Evolutionary conservation across 1,140 invertebrate species (phyloP).

Genomic region (Bombus polaris): DNA sequence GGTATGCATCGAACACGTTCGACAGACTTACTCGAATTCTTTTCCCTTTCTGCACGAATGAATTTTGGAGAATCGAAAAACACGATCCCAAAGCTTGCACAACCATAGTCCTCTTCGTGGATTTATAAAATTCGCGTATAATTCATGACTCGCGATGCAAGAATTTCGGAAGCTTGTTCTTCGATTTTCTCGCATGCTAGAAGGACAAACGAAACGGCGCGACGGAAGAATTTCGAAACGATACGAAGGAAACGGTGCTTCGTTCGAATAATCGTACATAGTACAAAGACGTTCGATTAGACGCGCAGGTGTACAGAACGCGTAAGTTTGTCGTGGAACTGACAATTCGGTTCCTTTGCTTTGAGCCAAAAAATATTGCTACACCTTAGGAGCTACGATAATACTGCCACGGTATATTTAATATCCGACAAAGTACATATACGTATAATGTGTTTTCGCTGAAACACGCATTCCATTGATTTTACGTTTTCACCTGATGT

Average conservation of each 20-base stretch:
- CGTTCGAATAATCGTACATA: background rate
- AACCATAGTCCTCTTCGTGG: background rate
- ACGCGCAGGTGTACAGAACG: slow-evolving; percentile 43
- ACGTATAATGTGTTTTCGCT: background rate
- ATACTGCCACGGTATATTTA: slow-evolving; percentile 75
- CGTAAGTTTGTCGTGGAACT: slow-evolving; percentile 45
- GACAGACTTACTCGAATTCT: background rate
- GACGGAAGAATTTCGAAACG: slow-evolving; percentile 20
- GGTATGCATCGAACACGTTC: slow-evolving; percentile 4
- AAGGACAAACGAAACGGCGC: background rate
- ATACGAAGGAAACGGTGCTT: slow-evolving; percentile 30
- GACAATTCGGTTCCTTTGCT: slow-evolving; percentile 36
- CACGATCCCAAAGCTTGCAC: background rate
- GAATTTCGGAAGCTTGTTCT: background rate
- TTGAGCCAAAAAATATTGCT: slow-evolving; percentile 78
- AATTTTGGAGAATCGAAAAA: background rate
- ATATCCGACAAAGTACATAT: slow-evolving; percentile 59
- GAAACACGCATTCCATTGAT: slow-evolving; percentile 54
- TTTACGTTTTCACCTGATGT: background rate
- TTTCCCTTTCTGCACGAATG: background rate
- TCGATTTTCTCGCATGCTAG: background rate
- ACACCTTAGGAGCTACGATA: slow-evolving; percentile 73
- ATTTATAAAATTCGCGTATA: background rate
- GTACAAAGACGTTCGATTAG: slow-evolving; percentile 60
- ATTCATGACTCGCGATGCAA: background rate